Conservation (phyloP, 2,888 invertebrate species). For the Callosobruchus maculatus region DNA sequence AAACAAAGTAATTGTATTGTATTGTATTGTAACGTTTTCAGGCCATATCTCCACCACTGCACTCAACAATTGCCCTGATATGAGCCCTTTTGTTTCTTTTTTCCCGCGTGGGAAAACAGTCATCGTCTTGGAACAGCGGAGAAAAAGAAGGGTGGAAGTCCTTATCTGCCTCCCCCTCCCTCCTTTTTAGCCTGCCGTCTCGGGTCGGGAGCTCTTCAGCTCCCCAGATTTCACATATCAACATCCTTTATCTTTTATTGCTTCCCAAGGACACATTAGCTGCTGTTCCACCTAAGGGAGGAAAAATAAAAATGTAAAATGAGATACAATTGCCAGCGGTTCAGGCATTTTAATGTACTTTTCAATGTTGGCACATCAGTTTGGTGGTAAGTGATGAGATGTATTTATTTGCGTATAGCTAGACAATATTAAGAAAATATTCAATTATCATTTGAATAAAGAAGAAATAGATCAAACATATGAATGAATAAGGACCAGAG, state of each 20-base stretch:
- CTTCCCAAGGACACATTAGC: not conserved
- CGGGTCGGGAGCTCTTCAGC: not conserved
- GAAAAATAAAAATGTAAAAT: not conserved
- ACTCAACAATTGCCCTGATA: not conserved
- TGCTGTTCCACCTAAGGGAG: not conserved
- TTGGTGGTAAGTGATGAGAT: not conserved
- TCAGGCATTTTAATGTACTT: not conserved
- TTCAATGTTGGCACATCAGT: not conserved
- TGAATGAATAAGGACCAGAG: no score
- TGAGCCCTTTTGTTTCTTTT: not conserved
- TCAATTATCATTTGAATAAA: no score
- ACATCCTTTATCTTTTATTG: slow-evolving; percentile 1
- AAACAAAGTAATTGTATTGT: no score
- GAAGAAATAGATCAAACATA: no score
- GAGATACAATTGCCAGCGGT: not conserved
- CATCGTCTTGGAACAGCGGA: not conserved
- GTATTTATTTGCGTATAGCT: no score
- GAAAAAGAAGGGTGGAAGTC: not conserved
- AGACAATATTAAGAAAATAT: no score
- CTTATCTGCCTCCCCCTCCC: not conserved
- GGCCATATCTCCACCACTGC: not conserved
- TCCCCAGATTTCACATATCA: slow-evolving; percentile 5
- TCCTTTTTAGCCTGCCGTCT: not conserved
- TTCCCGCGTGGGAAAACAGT: not conserved
- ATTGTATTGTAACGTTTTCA: no score